These are phyloP conservation scores for Saccostrea glomerata DNA, from an alignment of 1,140 invertebrate genomes.

Conservation along the genomic window DNA sequence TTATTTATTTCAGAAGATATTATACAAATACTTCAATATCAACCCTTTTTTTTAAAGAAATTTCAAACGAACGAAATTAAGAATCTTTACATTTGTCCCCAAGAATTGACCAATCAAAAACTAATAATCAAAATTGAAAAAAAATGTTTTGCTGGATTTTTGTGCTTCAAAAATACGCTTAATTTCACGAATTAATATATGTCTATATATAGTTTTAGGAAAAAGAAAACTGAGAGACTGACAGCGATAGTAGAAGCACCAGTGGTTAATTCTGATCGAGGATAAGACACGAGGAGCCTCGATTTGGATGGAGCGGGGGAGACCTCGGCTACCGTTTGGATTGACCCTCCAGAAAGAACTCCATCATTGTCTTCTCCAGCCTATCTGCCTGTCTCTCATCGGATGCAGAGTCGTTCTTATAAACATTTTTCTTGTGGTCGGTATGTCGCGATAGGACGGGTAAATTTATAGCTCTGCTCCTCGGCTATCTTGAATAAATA, in stretches of 20 bases:
- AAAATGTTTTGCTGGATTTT: too few relatives aligned
- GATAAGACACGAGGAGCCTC: too few relatives aligned
- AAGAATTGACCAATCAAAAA: too few relatives aligned
- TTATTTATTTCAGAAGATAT: too few relatives aligned
- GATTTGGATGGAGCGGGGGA: not conserved
- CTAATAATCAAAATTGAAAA: too few relatives aligned
- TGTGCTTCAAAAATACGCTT: too few relatives aligned
- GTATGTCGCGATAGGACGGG: slow-evolving; percentile 31
- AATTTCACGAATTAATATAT: too few relatives aligned
- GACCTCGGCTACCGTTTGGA: not conserved
- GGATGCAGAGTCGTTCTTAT: slow-evolving; percentile 30
- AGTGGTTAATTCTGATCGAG: not conserved
- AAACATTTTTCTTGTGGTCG: slow-evolving; percentile 36
- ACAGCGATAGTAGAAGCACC: not conserved
- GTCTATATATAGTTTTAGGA: too few relatives aligned
- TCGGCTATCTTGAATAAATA: slow-evolving; percentile 38
- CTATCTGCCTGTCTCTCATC: slow-evolving; percentile 14
- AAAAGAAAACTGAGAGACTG: not conserved
- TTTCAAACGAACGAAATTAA: too few relatives aligned
- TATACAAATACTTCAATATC: too few relatives aligned
- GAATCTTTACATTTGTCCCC: too few relatives aligned
- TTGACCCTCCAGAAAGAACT: slow-evolving; percentile 18
- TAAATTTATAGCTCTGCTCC: slow-evolving; percentile 25
- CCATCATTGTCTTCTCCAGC: slow-evolving; percentile 8
- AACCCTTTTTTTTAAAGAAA: too few relatives aligned